Conservation (phyloP, 2,797 vertebrate species). For the Clarias pachynema region DNA sequence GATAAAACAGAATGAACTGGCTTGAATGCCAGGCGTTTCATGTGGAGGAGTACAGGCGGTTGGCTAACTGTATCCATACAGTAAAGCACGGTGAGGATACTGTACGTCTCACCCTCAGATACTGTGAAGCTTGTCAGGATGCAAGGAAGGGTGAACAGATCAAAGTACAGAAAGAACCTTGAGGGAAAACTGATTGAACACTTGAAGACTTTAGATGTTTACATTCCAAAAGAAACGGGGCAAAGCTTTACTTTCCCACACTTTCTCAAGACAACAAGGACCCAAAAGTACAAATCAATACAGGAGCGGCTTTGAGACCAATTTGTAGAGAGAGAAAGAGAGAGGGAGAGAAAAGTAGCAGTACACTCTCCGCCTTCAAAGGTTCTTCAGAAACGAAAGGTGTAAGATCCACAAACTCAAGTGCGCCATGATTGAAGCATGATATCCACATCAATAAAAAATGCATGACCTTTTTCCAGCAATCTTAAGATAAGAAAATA, state of each 20-base stretch:
- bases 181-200: conserved; percentile 3
- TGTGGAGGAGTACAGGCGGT: neutral
- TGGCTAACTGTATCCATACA: neutral
- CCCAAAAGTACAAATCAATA: neutral
- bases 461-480: neutral
- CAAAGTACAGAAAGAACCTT: conserved; percentile 1
- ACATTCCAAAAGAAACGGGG: neutral
- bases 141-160: conserved; percentile 1
- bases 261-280: neutral
- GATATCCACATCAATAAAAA: neutral
- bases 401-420: neutral
- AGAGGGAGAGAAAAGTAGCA: neutral
- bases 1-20: neutral
- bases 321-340: neutral
- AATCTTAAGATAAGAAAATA: too few relatives aligned
- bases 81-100: neutral
- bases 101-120: neutral
- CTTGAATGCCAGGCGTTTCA: neutral
- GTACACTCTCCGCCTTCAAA: neutral
- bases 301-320: neutral
- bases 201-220: neutral
- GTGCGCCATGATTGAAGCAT: neutral
- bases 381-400: neutral
- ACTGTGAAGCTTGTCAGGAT: conserved; percentile 19
- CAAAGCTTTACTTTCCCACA: neutral